A percentile compares a stretch with the other conserved stretches of the same genome.
Conservation (phyloP, 2,797 vertebrate genomes). For the Acrocephalus scirpaceus region DNA sequence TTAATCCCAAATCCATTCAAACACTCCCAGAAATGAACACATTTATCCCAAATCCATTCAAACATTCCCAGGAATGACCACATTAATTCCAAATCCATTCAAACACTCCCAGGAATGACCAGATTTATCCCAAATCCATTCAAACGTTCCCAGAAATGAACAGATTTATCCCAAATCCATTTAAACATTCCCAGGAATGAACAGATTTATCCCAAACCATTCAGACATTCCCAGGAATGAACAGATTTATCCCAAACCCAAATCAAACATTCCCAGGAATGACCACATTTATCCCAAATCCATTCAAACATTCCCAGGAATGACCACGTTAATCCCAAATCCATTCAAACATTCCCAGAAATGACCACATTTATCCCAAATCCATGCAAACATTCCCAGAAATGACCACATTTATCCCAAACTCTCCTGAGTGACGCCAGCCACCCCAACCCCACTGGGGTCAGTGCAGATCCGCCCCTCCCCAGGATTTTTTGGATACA, state of each 20-base stretch:
- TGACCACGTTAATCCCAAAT: fast-evolving
- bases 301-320: neutral
- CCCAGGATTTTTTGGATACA: neutral
- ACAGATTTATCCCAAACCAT: neutral
- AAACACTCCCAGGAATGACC: neutral
- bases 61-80: neutral
- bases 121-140: neutral
- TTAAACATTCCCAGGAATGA: neutral
- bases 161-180: neutral
- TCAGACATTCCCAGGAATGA: neutral
- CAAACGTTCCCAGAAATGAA: neutral
- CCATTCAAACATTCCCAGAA: neutral
- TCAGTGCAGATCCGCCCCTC: neutral
- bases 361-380: neutral
- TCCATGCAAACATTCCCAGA: neutral
- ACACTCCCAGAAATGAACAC: neutral
- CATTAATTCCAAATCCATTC: fast-evolving
- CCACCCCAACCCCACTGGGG: fast-evolving
- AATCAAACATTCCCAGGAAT: neutral
- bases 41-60: too few relatives aligned
- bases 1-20: too few relatives aligned
- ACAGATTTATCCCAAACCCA: fast-evolving
- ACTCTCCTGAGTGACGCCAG: neutral
- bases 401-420: neutral
- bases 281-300: neutral